Percentiles rank a stretch among this genome's conserved stretches.
Evolutionary conservation across 2,888 invertebrate species (phyloP).

Genomic region (Cerastis rubricosa): DNA sequence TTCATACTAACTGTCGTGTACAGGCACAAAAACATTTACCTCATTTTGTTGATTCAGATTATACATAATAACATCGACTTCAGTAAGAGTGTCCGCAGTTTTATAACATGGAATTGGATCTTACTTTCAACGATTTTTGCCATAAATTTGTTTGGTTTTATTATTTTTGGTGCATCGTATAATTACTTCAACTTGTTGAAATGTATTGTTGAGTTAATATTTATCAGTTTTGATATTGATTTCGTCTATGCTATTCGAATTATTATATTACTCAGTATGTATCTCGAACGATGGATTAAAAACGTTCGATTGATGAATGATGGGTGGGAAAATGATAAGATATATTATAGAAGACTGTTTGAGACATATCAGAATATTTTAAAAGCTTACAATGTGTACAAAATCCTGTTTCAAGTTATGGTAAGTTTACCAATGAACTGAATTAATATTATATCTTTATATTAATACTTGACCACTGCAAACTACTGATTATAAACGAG

Average conservation of each 20-base stretch:
- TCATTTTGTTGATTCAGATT: not conserved
- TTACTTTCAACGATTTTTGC: not conserved
- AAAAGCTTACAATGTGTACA: slow-evolving; percentile 1
- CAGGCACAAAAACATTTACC: not conserved
- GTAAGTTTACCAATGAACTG: not conserved
- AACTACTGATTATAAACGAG: not conserved
- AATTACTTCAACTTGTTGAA: not conserved
- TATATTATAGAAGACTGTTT: not conserved
- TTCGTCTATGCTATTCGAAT: not conserved
- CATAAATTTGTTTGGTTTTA: not conserved
- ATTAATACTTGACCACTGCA: not conserved
- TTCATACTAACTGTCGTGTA: not conserved
- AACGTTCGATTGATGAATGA: not conserved
- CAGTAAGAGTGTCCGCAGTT: not conserved
- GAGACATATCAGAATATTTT: slow-evolving; percentile 2
- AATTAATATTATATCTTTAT: not conserved
- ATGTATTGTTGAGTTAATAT: not conserved
- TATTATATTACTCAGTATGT: not conserved
- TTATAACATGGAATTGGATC: slow-evolving; percentile 4
- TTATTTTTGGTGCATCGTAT: not conserved
- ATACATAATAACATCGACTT: slow-evolving; percentile 1
- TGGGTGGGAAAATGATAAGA: not conserved
- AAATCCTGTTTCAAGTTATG: not conserved
- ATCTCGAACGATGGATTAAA: slow-evolving; percentile 7
- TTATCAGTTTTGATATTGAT: slow-evolving; percentile 9